Base-by-base conservation (phyloP, 1,140 invertebrate genomes). In the Ostrea denselamellosa region DNA sequence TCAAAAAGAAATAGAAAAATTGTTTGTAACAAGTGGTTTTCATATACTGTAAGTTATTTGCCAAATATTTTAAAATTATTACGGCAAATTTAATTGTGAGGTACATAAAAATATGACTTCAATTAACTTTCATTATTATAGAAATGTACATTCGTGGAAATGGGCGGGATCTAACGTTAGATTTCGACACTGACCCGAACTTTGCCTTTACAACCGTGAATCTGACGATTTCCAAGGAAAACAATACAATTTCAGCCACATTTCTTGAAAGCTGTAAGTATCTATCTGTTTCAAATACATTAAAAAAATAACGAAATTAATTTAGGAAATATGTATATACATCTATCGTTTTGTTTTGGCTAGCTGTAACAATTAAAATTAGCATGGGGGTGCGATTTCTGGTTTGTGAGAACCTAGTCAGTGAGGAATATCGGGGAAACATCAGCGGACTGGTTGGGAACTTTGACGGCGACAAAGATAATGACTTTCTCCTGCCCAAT, bases 401-500 rank as follows among this genome's bases (percentile, higher is more conserved):
- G 25, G 28, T 12, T 25, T 77, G 68, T 77, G 68, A 77, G 68
- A 28, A 4, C 10, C 22, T 77, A 10, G 68, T 77, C 14, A 77
- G 68, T 25, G 68, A 77, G 2, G 68, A 82, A 14, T 81, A 81
- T 2, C 82, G 53, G 58, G 54, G 53, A 14, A 56, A 44, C 52
- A 62, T 77, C 0, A 54, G 17, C 12, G 87, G 87, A 14, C 52
- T 88, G 19, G 17, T 85, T 19, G 87, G 87, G 51, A 82, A 81
- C 19, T 85, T 52, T 52, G 77, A 88, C 34, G 87, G 68, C n/a
- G 52, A 83, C 22, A 86, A 44, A 19, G 44, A 44, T 9, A 83
- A 88, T 22, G 87, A 88, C 52, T 77, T 88, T 12, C n/a, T 58
- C 8, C 28, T 85, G 8, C 87, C 87, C 22, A 65, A 62, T 25